Evolutionary conservation across 35 echinoderm and acorn worm species (phyloP), one percentile per base, ranked within the genome.

Genomic region (Heliocidaris tuberculata): DNA sequence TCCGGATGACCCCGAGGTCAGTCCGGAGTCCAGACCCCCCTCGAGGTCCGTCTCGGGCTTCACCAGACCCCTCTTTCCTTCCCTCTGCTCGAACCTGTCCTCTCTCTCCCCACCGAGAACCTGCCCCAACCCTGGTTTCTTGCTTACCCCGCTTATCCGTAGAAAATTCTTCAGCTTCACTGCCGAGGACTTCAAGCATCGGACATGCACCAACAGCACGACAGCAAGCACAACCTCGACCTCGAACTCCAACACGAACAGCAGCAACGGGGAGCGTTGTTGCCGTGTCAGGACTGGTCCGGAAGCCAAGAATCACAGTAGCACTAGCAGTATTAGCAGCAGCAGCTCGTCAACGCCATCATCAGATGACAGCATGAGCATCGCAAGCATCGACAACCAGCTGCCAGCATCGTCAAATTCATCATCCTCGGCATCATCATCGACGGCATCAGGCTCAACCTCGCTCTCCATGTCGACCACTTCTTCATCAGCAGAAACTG

Each of bases 91-190:
- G 1, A 89, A 27, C 86, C 31, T 32, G 24, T 89, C 91, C 91
- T 89, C 87, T 24, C 91, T 59, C n/a, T 93, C 91, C 48, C 91
- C 91, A 52, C 91, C 47, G 32, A 49, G 31, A 30, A n/a, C 91
- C 91, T 93, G 47, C 13, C 91, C 91, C 48, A 93, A 93, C 91
- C 91, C 91, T 50, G 13, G 91, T 93, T 59, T 93, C 91, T 93
- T 93, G 48, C 47, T 93, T 48, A 52, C 91, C 91, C 91, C 91
- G 6, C 29, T 88, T 48, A 35, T 94, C 35, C 47, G 15, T 88
- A 97, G 97, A 90, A 95, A 95, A n/a, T 97, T 96, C 94, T 95
- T 97, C 95, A 97, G 97, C 85, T 96, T 96, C 92, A 96, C 97
- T 47, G 95, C 97, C 27, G 97, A 97, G 60, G 97, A 97, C 93